Evolutionary conservation across 92 coral and sea anemone genomes (phyloP).

Genomic region (Blastomussa wellsi): DNA sequence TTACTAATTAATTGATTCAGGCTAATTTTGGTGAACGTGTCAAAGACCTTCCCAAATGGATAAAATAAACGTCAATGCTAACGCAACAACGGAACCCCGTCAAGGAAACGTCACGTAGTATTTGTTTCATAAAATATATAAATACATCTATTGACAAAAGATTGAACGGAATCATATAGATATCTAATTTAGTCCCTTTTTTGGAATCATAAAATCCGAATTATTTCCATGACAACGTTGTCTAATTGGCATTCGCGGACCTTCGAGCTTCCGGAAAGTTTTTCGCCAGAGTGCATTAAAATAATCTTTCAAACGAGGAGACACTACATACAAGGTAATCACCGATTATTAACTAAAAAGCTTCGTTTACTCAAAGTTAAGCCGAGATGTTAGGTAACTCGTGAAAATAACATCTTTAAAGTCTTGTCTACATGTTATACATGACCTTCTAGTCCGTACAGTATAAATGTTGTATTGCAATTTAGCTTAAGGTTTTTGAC

Average conservation of each 20-base stretch:
- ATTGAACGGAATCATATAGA: constrained; percentile 3
- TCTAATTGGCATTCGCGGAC: background rate
- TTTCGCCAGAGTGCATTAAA: background rate
- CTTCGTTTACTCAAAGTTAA: background rate
- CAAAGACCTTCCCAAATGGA: background rate
- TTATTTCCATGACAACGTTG: constrained; percentile 17
- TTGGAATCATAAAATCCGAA: background rate
- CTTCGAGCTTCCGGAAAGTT: background rate
- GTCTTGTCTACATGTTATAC: background rate
- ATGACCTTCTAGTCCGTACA: background rate
- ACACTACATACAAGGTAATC: background rate
- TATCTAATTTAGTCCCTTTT: constrained; percentile 13
- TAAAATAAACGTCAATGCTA: background rate
- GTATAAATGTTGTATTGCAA: background rate
- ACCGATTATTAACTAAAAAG: background rate
- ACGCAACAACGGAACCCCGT: constrained; percentile 31
- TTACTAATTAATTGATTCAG: background rate
- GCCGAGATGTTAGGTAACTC: background rate
- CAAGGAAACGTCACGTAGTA: background rate
- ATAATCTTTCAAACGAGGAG: background rate
- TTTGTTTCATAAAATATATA: background rate
- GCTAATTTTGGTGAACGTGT: background rate
- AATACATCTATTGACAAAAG: constrained; percentile 27
- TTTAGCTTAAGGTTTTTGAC: background rate
- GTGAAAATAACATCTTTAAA: background rate